phyloP scores from a whole-genome alignment of 2,797 vertebrate species.

The Tapirus indicus region DNA sequence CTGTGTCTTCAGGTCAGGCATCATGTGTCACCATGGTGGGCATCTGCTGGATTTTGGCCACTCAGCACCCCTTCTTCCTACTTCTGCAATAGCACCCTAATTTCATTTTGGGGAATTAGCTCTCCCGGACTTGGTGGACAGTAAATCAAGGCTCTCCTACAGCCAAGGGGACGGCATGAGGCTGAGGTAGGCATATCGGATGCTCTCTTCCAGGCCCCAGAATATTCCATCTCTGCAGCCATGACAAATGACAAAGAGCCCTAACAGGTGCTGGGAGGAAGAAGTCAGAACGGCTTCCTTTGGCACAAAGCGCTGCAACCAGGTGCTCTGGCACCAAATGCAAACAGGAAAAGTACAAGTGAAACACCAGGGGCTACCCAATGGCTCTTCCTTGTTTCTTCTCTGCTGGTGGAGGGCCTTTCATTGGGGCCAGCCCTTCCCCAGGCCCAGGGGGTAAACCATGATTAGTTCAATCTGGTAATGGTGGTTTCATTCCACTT shows the following conservation, averaged over 20 bases:
- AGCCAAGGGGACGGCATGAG: neutral
- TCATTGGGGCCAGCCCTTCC: neutral
- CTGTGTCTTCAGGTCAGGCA: neutral
- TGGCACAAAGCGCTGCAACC: neutral
- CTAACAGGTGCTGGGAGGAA: neutral
- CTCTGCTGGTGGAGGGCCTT: neutral
- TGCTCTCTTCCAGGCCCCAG: neutral
- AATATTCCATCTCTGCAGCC: neutral
- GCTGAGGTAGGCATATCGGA: neutral
- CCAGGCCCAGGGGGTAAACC: neutral
- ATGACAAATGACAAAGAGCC: neutral
- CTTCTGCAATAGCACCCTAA: neutral
- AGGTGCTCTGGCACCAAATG: neutral
- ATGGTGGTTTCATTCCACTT: neutral
- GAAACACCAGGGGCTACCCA: neutral
- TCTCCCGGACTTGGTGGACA: neutral
- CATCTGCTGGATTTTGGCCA: neutral
- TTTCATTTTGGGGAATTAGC: neutral
- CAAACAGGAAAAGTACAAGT: neutral
- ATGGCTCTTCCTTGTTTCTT: neutral
- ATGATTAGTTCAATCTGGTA: neutral
- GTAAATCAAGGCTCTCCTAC: neutral
- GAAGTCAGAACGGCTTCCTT: neutral
- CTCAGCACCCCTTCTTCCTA: neutral
- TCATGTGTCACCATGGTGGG: rapidly evolving